Evolutionary conservation across 2,797 vertebrate genomes (phyloP).

Genomic region (Sebastes vulpes): DNA sequence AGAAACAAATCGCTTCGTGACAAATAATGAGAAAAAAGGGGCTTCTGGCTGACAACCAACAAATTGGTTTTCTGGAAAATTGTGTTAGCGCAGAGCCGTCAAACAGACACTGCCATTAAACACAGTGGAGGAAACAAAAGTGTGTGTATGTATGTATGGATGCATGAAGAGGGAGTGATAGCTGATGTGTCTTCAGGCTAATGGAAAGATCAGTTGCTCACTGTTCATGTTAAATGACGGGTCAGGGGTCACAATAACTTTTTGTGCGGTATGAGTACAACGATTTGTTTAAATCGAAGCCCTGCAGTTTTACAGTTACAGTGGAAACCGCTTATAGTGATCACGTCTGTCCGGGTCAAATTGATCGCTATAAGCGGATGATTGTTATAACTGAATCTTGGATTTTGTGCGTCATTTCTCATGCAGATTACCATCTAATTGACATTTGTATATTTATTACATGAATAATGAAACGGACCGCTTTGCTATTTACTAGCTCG

Average conservation of each 20-base stretch:
- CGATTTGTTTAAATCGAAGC: not conserved
- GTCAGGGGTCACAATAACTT: not conserved
- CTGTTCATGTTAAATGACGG: not conserved
- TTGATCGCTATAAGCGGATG: no score
- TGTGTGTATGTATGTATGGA: conserved; percentile 16
- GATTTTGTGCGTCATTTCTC: no score
- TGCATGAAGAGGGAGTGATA: conserved; percentile 13
- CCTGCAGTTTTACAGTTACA: not conserved
- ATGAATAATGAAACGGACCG: no score
- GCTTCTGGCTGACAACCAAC: conserved; percentile 71
- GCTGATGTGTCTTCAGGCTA: not conserved
- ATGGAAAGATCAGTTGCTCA: not conserved
- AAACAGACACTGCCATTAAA: conserved; percentile 59
- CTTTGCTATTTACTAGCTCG: no score
- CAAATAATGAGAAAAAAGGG: conserved; percentile 56
- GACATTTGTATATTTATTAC: no score
- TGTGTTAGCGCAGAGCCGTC: conserved; percentile 58
- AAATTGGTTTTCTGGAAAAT: conserved; percentile 78
- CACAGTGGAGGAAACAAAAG: conserved; percentile 19
- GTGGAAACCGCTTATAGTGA: no score
- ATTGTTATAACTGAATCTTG: no score
- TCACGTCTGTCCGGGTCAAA: no score
- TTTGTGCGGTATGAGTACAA: not conserved
- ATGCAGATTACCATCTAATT: no score
- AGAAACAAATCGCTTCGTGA: conserved; percentile 65